Conservation (phyloP, 2,888 invertebrate species). For the Tryphoninae sp. region DNA sequence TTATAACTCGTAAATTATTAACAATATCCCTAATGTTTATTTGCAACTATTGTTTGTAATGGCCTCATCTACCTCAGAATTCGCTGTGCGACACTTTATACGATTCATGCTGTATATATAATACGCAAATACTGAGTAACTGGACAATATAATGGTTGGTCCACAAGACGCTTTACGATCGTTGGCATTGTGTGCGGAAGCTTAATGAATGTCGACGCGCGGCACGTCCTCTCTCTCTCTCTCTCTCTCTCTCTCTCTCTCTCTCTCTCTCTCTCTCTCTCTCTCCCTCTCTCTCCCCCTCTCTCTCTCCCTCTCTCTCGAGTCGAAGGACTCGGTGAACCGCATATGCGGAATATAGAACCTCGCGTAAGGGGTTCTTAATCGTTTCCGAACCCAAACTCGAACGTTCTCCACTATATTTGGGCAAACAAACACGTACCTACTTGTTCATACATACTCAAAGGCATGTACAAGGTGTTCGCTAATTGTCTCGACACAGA, state of each 20-base stretch:
- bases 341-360: neutral
- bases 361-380: constrained; percentile 25
- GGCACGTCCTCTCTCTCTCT: neutral
- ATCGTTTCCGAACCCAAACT: constrained; percentile 33
- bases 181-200: neutral
- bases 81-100: too few relatives aligned
- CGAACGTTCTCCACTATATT: constrained; percentile 1
- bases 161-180: constrained; percentile 3
- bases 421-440: neutral
- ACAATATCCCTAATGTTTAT: too few relatives aligned
- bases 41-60: too few relatives aligned
- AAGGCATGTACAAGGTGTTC: neutral
- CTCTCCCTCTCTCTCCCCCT: neutral
- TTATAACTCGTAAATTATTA: too few relatives aligned
- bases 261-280: neutral
- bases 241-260: neutral
- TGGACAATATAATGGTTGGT: constrained; percentile 15
- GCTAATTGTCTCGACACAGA: neutral
- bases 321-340: neutral
- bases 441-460: neutral
- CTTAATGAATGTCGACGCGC: neutral
- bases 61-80: too few relatives aligned
- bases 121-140: neutral
- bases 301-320: neutral
- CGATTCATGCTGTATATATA: too few relatives aligned